phyloP scores from a whole-genome alignment of 1,140 invertebrate species.

The Monomorium pharaonis region DNA sequence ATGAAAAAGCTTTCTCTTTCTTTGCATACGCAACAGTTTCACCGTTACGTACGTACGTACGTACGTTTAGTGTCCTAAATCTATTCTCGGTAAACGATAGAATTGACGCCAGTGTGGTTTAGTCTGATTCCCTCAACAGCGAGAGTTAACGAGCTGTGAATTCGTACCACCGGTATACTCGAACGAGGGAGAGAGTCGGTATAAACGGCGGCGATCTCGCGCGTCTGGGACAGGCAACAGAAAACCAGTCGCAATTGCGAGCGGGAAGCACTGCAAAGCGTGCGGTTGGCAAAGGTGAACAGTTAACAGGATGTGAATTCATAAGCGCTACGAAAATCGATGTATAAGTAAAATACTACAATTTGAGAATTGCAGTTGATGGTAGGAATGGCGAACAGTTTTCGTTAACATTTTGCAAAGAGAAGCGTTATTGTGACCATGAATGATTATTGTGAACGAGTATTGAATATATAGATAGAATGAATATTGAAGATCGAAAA shows the following conservation, averaged over 20 bases:
- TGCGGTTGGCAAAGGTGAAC: constrained; percentile 39
- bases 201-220: constrained; percentile 42
- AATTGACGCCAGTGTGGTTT: constrained; percentile 48
- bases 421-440: not conserved
- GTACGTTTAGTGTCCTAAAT: constrained; percentile 15
- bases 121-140: constrained; percentile 50
- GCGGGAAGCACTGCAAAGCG: constrained; percentile 16
- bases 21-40: constrained; percentile 13
- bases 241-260: constrained; percentile 43
- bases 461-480: no score
- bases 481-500: not conserved
- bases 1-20: constrained; percentile 21
- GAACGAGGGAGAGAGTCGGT: not conserved
- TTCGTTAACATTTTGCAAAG: not conserved
- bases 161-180: constrained; percentile 27
- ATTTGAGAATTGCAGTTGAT: not conserved
- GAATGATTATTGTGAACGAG: not conserved
- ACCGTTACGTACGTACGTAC: no score
- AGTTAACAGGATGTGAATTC: constrained; percentile 55
- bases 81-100: constrained; percentile 51
- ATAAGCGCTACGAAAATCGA: constrained; percentile 7
- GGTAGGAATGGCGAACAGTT: not conserved
- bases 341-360: constrained; percentile 15
- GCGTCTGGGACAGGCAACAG: constrained; percentile 35
- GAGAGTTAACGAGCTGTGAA: constrained; percentile 58